Evolutionary conservation across 2,888 invertebrate species (phyloP).

Genomic region (Podotricha telesiphe): DNA sequence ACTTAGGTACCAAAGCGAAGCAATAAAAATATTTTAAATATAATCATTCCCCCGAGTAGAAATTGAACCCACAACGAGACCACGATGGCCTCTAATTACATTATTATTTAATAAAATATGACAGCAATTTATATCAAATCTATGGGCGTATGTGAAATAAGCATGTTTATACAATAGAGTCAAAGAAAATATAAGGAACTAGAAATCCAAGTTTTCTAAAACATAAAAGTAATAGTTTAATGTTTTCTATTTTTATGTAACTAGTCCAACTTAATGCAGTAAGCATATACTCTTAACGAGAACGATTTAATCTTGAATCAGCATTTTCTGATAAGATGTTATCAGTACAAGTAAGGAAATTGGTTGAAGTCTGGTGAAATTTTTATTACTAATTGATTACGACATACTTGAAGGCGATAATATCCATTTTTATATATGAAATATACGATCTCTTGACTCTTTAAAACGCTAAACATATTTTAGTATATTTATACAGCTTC

Average conservation of each 20-base stretch:
- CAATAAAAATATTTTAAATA: too few species aligned
- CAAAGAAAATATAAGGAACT: too few species aligned
- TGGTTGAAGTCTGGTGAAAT: slow-evolving; percentile 1
- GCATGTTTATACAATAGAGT: too few species aligned
- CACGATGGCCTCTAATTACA: too few species aligned
- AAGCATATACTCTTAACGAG: neutral
- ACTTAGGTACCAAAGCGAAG: too few species aligned
- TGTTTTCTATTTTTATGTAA: neutral
- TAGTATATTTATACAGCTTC: neutral
- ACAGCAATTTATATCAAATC: too few species aligned
- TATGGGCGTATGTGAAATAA: too few species aligned
- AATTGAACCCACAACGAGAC: too few species aligned
- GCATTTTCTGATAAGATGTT: slow-evolving; percentile 16
- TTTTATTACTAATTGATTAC: slow-evolving; percentile 6
- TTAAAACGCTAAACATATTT: neutral
- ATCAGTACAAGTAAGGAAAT: slow-evolving; percentile 6
- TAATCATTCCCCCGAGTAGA: too few species aligned
- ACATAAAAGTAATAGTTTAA: neutral
- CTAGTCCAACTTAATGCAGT: neutral
- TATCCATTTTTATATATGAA: neutral
- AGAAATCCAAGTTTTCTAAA: neutral
- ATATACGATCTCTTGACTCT: neutral
- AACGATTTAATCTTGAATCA: slow-evolving; percentile 9
- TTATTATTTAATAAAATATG: too few species aligned
- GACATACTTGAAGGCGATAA: neutral